Percentiles rank a stretch among this genome's conserved stretches.
These are phyloP conservation scores for Oryzias javanicus DNA, from an alignment of 2,113 vertebrate species.

Conservation along the genomic window DNA sequence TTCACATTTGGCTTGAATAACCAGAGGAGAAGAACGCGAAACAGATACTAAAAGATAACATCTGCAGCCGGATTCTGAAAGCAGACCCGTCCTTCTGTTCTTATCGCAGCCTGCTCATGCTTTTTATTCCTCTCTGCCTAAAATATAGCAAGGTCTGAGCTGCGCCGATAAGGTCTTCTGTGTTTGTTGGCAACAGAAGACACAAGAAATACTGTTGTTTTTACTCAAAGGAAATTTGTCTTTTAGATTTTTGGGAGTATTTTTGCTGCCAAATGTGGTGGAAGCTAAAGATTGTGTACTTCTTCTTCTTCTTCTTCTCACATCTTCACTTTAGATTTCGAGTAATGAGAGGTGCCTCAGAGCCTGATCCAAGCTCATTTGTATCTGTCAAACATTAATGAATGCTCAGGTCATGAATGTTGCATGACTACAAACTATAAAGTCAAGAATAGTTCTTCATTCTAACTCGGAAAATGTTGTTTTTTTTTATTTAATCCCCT, in stretches of 20 bases:
- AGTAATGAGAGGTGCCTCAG: conserved; percentile 14
- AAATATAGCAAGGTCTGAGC: background rate
- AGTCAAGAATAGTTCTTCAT: background rate
- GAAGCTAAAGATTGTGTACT: background rate
- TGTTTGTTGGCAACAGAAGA: background rate
- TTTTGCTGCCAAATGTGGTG: background rate
- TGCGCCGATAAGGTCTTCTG: background rate
- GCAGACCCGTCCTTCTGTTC: background rate
- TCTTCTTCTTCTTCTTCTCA: background rate
- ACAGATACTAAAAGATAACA: conserved; percentile 5
- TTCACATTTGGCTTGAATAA: conserved; percentile 3
- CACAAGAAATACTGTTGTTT: too few species aligned
- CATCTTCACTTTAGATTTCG: background rate
- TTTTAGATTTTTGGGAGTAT: background rate
- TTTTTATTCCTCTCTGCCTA: background rate
- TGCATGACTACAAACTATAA: conserved; percentile 9
- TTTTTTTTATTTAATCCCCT: conserved; percentile 5
- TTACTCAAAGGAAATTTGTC: too few species aligned
- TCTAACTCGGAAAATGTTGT: background rate
- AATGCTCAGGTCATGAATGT: conserved; percentile 36
- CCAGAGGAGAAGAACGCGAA: background rate
- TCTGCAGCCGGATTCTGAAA: background rate
- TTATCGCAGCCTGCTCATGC: background rate
- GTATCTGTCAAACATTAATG: conserved; percentile 39
- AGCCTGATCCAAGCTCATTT: conserved; percentile 20